A percentile compares a stretch with the other conserved stretches of the same genome.
These are phyloP conservation scores for Urocyon cinereoargenteus DNA, from an alignment of 2,797 vertebrate species.

Conservation along the genomic window DNA sequence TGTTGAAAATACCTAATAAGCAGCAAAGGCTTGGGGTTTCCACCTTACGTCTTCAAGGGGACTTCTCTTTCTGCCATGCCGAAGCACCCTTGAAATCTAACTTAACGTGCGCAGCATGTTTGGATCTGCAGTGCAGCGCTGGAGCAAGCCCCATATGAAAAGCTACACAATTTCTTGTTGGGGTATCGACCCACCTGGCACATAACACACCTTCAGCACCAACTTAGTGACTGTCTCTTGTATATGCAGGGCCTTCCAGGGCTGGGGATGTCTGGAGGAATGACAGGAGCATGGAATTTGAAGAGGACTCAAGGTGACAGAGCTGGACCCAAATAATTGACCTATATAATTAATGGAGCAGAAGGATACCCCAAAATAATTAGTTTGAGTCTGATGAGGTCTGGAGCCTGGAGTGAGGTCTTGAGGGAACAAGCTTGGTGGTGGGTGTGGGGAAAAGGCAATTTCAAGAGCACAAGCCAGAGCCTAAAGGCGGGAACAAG, in stretches of 20 bases:
- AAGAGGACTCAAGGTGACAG: background rate
- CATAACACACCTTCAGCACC: background rate
- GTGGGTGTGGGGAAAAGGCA: background rate
- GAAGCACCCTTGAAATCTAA: background rate
- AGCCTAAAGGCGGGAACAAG: background rate
- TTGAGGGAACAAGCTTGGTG: background rate
- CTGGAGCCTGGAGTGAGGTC: background rate
- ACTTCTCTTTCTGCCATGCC: background rate
- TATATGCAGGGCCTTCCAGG: background rate
- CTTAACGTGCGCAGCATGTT: too few species aligned
- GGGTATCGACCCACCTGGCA: background rate
- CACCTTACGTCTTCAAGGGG: background rate
- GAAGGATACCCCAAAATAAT: background rate
- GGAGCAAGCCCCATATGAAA: background rate
- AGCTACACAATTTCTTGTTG: background rate
- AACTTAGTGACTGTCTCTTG: background rate
- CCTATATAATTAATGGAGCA: background rate
- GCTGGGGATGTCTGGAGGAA: background rate
- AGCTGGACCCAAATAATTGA: background rate
- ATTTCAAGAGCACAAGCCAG: too few species aligned
- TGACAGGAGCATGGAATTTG: background rate
- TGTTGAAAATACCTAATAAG: background rate
- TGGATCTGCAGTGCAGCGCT: background rate
- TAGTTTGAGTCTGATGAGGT: background rate
- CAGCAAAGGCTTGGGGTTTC: background rate